Evolutionary conservation across 2,888 invertebrate species (phyloP).

Genomic region (Rhagium mordax): DNA sequence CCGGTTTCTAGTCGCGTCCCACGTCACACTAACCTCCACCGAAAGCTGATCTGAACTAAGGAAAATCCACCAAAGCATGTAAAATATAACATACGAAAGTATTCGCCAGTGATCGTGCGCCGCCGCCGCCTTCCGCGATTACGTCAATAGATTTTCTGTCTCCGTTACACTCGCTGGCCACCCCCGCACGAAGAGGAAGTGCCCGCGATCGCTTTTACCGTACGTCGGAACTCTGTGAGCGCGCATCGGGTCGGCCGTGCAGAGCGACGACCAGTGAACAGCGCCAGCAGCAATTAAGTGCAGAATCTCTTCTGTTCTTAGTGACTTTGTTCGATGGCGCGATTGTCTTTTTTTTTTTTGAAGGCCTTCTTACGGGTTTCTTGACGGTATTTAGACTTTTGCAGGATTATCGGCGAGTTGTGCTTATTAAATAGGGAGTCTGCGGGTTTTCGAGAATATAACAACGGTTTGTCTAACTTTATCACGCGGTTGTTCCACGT

Average conservation of each 20-base stretch:
- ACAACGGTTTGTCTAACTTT: background rate
- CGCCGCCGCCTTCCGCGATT: conserved; percentile 63
- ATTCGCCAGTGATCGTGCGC: conserved; percentile 37
- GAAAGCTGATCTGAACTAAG: conserved; percentile 30
- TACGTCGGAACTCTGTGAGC: conserved; percentile 38
- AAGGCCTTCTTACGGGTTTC: background rate
- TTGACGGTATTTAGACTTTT: background rate
- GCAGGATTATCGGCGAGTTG: background rate
- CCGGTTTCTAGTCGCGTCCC: background rate
- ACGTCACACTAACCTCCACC: background rate
- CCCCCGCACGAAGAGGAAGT: conserved; percentile 61
- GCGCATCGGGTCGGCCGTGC: conserved; percentile 21
- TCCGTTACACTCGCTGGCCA: conserved; percentile 59
- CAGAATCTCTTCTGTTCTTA: conserved; percentile 37
- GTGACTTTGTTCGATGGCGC: conserved; percentile 37
- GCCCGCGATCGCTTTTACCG: conserved; percentile 34
- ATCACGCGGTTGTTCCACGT: too few relatives aligned
- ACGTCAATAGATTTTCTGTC: conserved; percentile 67
- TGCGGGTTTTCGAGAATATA: background rate
- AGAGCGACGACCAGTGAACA: conserved; percentile 1
- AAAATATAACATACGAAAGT: conserved; percentile 46
- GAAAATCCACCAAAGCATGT: conserved; percentile 43
- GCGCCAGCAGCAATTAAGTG: background rate
- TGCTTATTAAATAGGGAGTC: background rate
- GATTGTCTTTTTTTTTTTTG: conserved; percentile 27